Base-by-base conservation (phyloP, 2,113 vertebrate species). In the Pristiophorus japonicus region DNA sequence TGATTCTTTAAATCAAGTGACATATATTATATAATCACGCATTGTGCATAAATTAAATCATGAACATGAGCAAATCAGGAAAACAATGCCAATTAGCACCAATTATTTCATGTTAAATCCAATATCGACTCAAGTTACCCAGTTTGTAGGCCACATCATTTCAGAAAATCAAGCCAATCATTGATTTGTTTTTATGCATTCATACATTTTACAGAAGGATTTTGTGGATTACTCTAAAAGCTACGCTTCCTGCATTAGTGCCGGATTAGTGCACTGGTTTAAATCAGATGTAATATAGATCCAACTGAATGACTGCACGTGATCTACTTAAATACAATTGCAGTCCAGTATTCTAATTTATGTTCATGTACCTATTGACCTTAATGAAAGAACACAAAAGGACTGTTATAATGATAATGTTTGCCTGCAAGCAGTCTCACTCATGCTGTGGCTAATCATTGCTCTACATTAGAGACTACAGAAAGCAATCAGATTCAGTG, bases 221-320 rank as follows among this genome's bases (percentile, higher is more conserved):
- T 98, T 97, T 97, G 97, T 95, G 95, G 97, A 97, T 97, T 97
- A 97, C 96, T 96, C 96, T 96, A 96, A 96, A 92, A 97, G 96
- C 96, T 97, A 97, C 97, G 96, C 96, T 96, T 97, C 96, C 96
- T 96, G 96, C 96, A 97, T 96, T 95, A 97, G 97, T 97, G 96
- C 96, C 94, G 96, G 96, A 97, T 97, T 97, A 97, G 97, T 97
- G 96, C 96, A 96, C 96, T 96, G 95, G 96, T 97, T 97, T 97
- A 97, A 97, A 97, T 97, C 97, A 97, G 97, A 96, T 97, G 96
- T 96, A 97, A 96, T 96, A 97, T 97, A 97, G 96, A 97, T 97
- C 97, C 96, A 45, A 97, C 22, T 95, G 96, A 97, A 97, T 96
- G 97, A 91, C 95, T 97, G 96, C 96, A 97, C 96, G 97, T 73